These are phyloP conservation scores for Manis crassicaudata DNA, from an alignment of 2,797 vertebrate species.

Conservation along the genomic window DNA sequence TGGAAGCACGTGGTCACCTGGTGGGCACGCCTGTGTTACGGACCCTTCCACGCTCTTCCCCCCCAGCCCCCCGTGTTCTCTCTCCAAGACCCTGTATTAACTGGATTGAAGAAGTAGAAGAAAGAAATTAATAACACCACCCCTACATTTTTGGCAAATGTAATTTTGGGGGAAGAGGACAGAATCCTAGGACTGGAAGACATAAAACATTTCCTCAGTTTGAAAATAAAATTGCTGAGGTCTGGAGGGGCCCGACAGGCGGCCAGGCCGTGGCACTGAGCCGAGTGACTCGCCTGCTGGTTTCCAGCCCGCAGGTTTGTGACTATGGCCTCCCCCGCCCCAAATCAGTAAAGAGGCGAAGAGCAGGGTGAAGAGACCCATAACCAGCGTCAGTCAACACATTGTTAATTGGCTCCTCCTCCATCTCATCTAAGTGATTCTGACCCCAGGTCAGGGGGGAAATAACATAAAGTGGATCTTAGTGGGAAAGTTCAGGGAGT, in stretches of 20 bases:
- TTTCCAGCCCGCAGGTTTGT: background rate
- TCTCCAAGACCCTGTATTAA: background rate
- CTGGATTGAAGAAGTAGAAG: background rate
- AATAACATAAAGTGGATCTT: background rate
- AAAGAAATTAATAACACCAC: background rate
- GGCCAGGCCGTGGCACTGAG: background rate
- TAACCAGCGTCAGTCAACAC: background rate
- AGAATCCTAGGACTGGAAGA: background rate
- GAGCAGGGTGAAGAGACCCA: background rate
- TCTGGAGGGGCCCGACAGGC: background rate
- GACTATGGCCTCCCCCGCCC: rapidly evolving
- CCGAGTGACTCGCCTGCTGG: background rate
- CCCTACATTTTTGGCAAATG: background rate
- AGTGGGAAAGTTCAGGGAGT: background rate
- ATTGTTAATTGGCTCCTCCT: background rate
- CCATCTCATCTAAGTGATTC: background rate
- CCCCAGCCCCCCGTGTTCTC: background rate
- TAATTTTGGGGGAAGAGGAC: background rate
- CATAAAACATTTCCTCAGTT: background rate
- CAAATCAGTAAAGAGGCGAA: background rate
- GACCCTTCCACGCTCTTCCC: background rate
- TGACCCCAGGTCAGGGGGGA: background rate
- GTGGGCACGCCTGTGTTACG: background rate
- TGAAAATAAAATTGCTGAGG: conserved; percentile 15
- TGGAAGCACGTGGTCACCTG: background rate